These are phyloP conservation scores for Hirudo medicinalis DNA, from an alignment of 1,140 invertebrate genomes.

Conservation along the genomic window DNA sequence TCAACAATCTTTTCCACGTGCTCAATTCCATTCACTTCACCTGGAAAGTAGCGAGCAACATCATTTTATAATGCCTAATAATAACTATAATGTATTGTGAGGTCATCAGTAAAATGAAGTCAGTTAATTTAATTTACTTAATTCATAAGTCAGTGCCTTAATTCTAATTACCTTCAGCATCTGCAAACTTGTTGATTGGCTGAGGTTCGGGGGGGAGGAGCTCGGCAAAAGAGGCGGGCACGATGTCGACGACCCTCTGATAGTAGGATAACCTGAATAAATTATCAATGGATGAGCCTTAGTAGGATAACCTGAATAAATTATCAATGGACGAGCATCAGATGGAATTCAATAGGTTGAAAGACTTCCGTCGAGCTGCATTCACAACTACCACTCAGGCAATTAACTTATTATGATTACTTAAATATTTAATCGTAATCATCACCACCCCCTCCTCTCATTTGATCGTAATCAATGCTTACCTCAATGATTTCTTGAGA, in stretches of 20 bases:
- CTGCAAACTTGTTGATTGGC: constrained; percentile 44
- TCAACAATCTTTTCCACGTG: too few relatives aligned
- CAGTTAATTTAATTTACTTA: too few relatives aligned
- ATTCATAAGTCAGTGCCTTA: not conserved
- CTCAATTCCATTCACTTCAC: too few relatives aligned
- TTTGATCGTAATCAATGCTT: constrained; percentile 24
- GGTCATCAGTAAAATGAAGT: too few relatives aligned
- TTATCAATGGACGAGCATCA: too few relatives aligned
- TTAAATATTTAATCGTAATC: not conserved
- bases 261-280: constrained; percentile 73
- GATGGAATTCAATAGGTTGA: too few relatives aligned
- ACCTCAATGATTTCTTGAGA: constrained; percentile 75
- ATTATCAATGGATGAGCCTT: not conserved
- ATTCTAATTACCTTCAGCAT: constrained; percentile 40
- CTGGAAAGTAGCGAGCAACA: too few relatives aligned
- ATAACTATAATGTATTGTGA: too few relatives aligned
- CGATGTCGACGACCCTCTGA: constrained; percentile 77
- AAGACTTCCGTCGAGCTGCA: too few relatives aligned
- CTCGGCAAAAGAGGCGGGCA: constrained; percentile 70
- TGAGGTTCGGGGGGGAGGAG: constrained; percentile 58
- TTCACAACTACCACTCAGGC: too few relatives aligned
- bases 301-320: too few relatives aligned
- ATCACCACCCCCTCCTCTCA: not conserved
- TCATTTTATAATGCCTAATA: too few relatives aligned
- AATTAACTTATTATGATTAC: not conserved